A percentile compares a stretch with the other conserved stretches of the same genome.
phyloP scores from a whole-genome alignment of 2,888 invertebrate genomes.

The Parthenolecanium corni region DNA sequence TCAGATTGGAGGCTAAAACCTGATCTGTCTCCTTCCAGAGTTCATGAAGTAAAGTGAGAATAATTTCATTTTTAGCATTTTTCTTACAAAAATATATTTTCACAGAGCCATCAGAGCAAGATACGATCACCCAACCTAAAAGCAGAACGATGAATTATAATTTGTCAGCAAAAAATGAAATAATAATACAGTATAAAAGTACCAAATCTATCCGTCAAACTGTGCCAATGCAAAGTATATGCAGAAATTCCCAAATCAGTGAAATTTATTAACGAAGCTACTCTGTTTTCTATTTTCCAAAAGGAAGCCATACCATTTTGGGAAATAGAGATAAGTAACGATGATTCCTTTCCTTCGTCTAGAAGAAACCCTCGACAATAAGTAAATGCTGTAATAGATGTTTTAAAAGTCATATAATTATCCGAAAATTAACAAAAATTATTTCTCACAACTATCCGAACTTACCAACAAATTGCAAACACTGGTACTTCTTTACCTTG shows the following conservation, averaged over 20 bases:
- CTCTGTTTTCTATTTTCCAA: constrained; percentile 1
- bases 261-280: background rate
- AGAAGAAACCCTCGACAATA: constrained; percentile 2
- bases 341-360: background rate
- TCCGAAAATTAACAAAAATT: background rate
- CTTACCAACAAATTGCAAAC: background rate
- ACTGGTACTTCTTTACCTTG: background rate
- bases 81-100: constrained; percentile 10
- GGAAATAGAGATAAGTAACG: background rate
- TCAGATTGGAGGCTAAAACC: background rate
- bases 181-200: background rate
- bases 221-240: constrained; percentile 7
- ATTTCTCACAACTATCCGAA: background rate
- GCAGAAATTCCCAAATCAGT: background rate
- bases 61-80: background rate
- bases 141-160: background rate
- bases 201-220: constrained; percentile 4
- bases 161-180: background rate
- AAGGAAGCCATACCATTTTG: constrained; percentile 12
- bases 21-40: constrained; percentile 15
- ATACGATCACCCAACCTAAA: background rate
- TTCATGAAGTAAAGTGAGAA: background rate
- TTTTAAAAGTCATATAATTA: background rate
- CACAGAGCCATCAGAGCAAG: constrained; percentile 7
- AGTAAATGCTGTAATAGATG: background rate